A percentile compares a stretch with the other conserved stretches of the same genome.
phyloP scores from a whole-genome alignment of 2,888 invertebrate species.

The Synanthedon formicaeformis region DNA sequence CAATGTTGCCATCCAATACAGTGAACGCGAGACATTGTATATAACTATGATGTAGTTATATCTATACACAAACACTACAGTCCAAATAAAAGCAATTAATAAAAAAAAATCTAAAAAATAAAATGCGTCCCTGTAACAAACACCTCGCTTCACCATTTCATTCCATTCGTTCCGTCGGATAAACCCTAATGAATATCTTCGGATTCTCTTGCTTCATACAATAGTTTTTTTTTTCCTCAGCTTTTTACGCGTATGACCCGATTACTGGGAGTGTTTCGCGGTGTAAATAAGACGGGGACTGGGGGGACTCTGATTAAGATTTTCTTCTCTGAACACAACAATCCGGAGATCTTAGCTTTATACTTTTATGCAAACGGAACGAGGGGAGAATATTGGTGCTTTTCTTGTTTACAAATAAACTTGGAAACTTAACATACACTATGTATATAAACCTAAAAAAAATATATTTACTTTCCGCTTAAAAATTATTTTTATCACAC shows the following conservation, averaged over 20 bases:
- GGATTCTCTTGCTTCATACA: slow-evolving; percentile 18
- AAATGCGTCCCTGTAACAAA: slow-evolving; percentile 23
- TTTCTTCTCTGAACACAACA: slow-evolving; percentile 2
- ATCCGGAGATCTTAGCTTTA: background rate
- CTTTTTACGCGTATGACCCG: slow-evolving; percentile 17
- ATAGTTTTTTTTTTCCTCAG: slow-evolving; percentile 23
- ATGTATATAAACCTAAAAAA: too few relatives aligned
- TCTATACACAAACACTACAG: too few relatives aligned
- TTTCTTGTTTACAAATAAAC: too few relatives aligned
- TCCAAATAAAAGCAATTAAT: too few relatives aligned
- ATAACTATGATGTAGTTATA: too few relatives aligned
- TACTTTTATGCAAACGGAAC: too few relatives aligned
- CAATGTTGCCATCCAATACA: too few relatives aligned
- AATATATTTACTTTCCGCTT: too few relatives aligned
- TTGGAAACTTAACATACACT: too few relatives aligned
- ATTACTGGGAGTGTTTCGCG: slow-evolving; percentile 17
- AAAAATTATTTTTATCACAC: background rate
- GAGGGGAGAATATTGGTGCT: too few relatives aligned
- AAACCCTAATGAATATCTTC: slow-evolving; percentile 46
- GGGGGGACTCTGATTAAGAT: slow-evolving; percentile 15
- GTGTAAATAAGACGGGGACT: slow-evolving; percentile 14
- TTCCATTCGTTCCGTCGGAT: slow-evolving; percentile 36
- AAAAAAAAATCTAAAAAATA: background rate
- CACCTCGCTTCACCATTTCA: slow-evolving; percentile 36
- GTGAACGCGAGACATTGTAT: too few relatives aligned